phyloP scores from a whole-genome alignment of 2,888 invertebrate species.

The Orthosia cruda region DNA sequence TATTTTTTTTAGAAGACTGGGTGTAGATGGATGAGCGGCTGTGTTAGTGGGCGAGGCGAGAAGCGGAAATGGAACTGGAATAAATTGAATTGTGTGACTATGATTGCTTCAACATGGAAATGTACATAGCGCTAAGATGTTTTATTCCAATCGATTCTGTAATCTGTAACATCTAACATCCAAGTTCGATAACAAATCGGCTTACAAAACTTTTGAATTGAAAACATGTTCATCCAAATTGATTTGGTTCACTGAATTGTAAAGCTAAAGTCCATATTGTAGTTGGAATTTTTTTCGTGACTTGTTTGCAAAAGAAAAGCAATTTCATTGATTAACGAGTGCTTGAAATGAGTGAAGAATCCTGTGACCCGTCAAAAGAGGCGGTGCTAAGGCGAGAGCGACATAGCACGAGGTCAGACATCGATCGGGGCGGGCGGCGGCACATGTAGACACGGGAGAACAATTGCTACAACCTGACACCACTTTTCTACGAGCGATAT shows the following conservation, averaged over 20 bases:
- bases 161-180: conserved; percentile 21
- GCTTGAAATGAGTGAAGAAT: conserved; percentile 61
- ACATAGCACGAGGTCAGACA: conserved; percentile 87
- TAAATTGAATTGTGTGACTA: conserved; percentile 87
- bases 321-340: conserved; percentile 59
- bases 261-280: not conserved
- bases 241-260: conserved; percentile 14
- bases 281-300: not conserved
- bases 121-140: conserved; percentile 75
- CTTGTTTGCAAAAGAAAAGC: conserved; percentile 32
- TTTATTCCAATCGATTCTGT: conserved; percentile 70
- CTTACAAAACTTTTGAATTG: conserved; percentile 30
- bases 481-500: conserved; percentile 64
- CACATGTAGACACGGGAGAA: conserved; percentile 75
- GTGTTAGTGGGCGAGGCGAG: conserved; percentile 83
- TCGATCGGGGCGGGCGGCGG: conserved; percentile 82
- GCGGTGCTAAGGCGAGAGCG: conserved; percentile 81
- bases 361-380: conserved; percentile 80
- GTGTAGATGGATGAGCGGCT: conserved; percentile 81
- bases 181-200: conserved; percentile 21
- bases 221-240: conserved; percentile 20
- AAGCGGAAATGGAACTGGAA: conserved; percentile 84
- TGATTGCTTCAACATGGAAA: conserved; percentile 83
- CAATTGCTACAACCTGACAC: conserved; percentile 76
- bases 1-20: conserved; percentile 79